Conservation (phyloP, 1,140 invertebrate species). For the Cydia splendana region DNA sequence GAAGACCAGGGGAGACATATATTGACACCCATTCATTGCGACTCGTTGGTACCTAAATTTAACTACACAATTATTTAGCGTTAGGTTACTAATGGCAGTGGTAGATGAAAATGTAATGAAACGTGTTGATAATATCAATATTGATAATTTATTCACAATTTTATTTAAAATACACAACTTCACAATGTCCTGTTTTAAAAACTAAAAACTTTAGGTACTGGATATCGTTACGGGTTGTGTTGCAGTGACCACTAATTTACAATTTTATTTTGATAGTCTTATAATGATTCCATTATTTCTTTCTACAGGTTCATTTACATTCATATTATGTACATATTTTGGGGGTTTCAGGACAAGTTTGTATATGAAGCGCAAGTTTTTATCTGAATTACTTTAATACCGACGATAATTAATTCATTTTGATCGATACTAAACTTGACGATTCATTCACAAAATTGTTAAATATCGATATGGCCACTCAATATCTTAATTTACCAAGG, state of each 20-base stretch:
- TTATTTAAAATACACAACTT: constrained; percentile 80
- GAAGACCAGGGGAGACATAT: not conserved
- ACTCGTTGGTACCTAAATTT: not conserved
- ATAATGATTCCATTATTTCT: constrained; percentile 53
- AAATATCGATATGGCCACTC: constrained; percentile 69
- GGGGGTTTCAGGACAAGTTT: constrained; percentile 49
- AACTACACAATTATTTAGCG: not conserved
- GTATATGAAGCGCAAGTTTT: constrained; percentile 34
- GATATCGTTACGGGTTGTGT: constrained; percentile 72
- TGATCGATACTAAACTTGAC: not conserved
- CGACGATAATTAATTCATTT: not conserved
- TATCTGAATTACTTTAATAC: not conserved
- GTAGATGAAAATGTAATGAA: constrained; percentile 33
- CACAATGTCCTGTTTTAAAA: constrained; percentile 78
- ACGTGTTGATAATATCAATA: constrained; percentile 72
- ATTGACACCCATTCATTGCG: constrained; percentile 2
- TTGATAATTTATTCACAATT: constrained; percentile 80
- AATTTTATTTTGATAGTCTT: constrained; percentile 61
- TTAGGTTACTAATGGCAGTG: not conserved
- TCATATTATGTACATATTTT: constrained; percentile 69
- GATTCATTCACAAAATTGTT: constrained; percentile 51
- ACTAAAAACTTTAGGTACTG: constrained; percentile 77
- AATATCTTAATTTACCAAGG: constrained; percentile 73
- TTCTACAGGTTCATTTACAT: constrained; percentile 72
- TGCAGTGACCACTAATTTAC: constrained; percentile 72